A percentile compares a stretch with the other conserved stretches of the same genome.
phyloP scores from a whole-genome alignment of 2,888 invertebrate species.

The Agrotis ipsilon region DNA sequence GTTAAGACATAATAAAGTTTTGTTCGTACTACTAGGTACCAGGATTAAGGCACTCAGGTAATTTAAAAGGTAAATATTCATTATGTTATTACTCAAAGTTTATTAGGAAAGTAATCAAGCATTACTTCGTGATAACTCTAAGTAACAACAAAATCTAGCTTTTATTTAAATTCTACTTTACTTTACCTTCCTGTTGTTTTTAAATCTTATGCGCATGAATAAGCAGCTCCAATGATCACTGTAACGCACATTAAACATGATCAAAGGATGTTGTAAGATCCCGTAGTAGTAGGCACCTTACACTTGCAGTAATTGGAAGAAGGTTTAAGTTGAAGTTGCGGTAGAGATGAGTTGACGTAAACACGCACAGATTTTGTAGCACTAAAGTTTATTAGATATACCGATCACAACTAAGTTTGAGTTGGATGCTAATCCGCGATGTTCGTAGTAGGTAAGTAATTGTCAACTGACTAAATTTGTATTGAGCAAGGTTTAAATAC shows the following conservation, averaged over 20 bases:
- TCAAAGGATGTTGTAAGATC: no score
- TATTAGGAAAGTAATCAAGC: neutral
- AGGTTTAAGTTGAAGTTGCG: no score
- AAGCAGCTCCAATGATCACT: neutral
- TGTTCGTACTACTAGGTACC: constrained; percentile 50
- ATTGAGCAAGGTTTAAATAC: no score
- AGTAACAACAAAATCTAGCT: neutral
- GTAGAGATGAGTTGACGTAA: no score
- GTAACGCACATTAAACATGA: constrained; percentile 15
- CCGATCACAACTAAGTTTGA: no score
- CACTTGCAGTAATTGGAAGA: no score
- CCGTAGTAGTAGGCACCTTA: no score
- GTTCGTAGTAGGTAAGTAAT: no score
- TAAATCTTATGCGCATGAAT: neutral
- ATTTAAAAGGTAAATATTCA: constrained; percentile 8
- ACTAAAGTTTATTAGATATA: no score
- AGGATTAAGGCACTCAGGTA: constrained; percentile 21
- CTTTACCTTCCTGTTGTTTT: neutral
- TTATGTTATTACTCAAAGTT: neutral
- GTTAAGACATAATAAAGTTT: constrained; percentile 74
- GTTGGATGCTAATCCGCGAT: no score
- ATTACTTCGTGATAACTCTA: neutral
- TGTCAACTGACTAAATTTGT: no score
- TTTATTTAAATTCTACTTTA: neutral
- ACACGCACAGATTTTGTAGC: no score